Evolutionary conservation across 1,140 invertebrate genomes (phyloP).

Genomic region (Dinothrombium tinctorium): DNA sequence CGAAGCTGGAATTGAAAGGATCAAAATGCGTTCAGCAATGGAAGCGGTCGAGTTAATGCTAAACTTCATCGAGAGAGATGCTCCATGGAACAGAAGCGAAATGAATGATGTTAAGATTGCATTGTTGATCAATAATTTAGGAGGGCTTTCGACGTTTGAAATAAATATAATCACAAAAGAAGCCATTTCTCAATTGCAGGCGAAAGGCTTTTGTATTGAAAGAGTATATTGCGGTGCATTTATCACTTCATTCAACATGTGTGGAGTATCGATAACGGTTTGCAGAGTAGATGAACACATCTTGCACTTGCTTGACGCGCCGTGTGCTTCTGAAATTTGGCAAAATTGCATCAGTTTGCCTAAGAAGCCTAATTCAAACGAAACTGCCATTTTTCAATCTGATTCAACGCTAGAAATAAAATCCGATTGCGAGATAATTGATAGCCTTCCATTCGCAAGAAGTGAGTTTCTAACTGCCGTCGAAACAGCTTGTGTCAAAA

Average conservation of each 20-base stretch:
- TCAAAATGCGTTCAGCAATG: conserved; percentile 29
- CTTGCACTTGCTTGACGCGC: conserved; percentile 28
- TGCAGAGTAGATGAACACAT: conserved; percentile 25
- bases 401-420: neutral
- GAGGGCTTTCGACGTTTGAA: conserved; percentile 46
- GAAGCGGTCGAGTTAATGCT: conserved; percentile 25
- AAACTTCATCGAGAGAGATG: conserved; percentile 23
- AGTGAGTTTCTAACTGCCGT: too few species aligned
- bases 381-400: neutral
- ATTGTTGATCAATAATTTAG: conserved; percentile 53
- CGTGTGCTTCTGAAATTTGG: neutral
- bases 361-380: conserved; percentile 14
- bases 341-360: neutral
- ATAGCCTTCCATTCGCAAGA: too few species aligned
- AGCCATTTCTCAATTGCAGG: conserved; percentile 29
- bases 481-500: neutral
- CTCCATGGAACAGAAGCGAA: conserved; percentile 28
- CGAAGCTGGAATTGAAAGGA: conserved; percentile 49
- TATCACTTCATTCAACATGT: conserved; percentile 57
- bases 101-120: conserved; percentile 37
- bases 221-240: conserved; percentile 41
- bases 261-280: conserved; percentile 46
- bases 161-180: conserved; percentile 45
- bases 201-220: conserved; percentile 19
- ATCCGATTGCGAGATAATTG: neutral